phyloP scores from a whole-genome alignment of 64 coral and sea anemone genomes.

The Anthopleura sola region DNA sequence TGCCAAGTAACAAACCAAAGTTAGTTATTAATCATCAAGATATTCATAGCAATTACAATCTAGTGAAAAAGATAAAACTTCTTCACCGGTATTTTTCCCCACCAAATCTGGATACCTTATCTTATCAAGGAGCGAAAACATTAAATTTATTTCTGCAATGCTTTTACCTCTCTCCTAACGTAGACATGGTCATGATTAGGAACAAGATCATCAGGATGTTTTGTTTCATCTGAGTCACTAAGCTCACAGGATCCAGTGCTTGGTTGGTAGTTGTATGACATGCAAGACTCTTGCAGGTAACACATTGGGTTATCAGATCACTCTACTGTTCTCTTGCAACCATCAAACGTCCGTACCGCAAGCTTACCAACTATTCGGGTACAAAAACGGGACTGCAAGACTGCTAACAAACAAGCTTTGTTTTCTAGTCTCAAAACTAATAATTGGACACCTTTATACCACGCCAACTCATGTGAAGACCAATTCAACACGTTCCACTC shows the following conservation, averaged over 20 bases:
- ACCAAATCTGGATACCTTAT: no score
- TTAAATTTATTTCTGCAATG: not conserved
- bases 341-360: no score
- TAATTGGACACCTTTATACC: conserved; percentile 15
- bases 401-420: not conserved
- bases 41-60: no score
- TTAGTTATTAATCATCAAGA: not conserved
- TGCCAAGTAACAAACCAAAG: not conserved
- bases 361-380: not conserved
- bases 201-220: not conserved
- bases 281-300: not conserved
- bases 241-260: not conserved
- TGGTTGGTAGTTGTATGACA: not conserved
- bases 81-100: no score
- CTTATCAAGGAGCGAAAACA: no score
- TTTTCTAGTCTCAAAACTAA: not conserved
- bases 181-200: not conserved
- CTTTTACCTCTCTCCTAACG: not conserved
- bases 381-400: not conserved
- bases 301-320: no score
- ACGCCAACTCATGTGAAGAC: conserved; percentile 17
- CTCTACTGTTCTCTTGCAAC: no score
- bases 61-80: no score
- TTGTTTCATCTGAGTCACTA: not conserved
- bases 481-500: conserved; percentile 13